These are phyloP conservation scores for Parasteatoda lunata DNA, from an alignment of 2,888 invertebrate genomes.

Conservation along the genomic window DNA sequence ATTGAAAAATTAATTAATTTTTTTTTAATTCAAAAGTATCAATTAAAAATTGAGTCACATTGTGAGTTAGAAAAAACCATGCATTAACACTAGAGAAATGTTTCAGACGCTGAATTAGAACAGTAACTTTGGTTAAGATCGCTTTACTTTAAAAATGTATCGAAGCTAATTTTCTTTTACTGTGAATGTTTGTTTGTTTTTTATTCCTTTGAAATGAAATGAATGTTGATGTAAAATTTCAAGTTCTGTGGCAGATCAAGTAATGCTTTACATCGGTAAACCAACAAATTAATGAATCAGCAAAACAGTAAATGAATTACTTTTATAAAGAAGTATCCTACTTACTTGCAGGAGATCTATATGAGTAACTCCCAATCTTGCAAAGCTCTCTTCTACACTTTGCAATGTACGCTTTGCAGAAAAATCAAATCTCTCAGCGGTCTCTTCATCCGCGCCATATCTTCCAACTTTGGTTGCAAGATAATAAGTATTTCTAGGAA, in stretches of 20 bases:
- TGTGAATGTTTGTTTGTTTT: no score
- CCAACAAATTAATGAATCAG: neutral
- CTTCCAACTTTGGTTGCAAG: slow-evolving; percentile 93
- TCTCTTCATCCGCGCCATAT: slow-evolving; percentile 80
- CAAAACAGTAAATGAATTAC: neutral
- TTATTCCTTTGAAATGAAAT: slow-evolving; percentile 17
- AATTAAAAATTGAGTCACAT: no score
- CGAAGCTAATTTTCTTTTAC: no score
- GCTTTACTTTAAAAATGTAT: no score
- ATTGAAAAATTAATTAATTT: no score
- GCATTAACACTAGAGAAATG: no score
- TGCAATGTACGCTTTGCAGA: slow-evolving; percentile 82
- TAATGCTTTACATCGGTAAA: neutral
- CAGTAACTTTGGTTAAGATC: no score
- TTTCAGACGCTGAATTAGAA: no score
- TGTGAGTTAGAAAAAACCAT: no score
- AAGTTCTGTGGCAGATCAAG: neutral
- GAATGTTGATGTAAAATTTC: neutral
- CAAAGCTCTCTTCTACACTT: slow-evolving; percentile 85
- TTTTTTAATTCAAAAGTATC: no score
- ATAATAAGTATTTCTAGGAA: slow-evolving; percentile 89
- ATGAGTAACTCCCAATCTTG: slow-evolving; percentile 84
- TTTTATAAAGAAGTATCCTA: neutral
- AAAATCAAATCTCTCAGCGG: slow-evolving; percentile 89
- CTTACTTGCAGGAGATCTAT: slow-evolving; percentile 91